Evolutionary conservation across 1,140 invertebrate species (phyloP), one percentile per base, ranked within the genome.

Genomic region (Ectropis grisescens): DNA sequence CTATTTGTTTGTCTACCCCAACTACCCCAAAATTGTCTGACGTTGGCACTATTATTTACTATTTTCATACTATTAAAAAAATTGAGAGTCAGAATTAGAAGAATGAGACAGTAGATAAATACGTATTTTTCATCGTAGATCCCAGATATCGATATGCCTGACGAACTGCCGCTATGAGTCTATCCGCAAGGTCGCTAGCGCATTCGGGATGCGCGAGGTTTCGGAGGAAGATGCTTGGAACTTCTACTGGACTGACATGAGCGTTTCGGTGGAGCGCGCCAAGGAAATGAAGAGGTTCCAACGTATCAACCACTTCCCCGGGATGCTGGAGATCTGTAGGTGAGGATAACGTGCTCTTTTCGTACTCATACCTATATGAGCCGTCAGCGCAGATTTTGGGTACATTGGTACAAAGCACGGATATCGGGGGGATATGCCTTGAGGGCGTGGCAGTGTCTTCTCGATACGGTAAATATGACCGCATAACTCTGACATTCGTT

Each of bases 291-390:
- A 94, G 69, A 85, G 93, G 37, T 96, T 91, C 69, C 90, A 96
- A 81, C 92, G 93, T 70, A 90, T 95, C 11, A 95, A 96, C 62
- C 93, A 96, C 71, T 96, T 95, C 69, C 93, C 93, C n/a, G 93
- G 93, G 13, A 95, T 96, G 93, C 84, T 89, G 38, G 93, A 96
- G 74, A 94, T 96, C 44, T 95, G 93, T 79, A 85, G 90, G 47
- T 82, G 41, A 19, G 9, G 8, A 29, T 1, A 16, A 25, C 3
- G 15, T 33, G n/a, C n/a, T n/a, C n/a, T n/a, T n/a, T 24, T 9
- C 4, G 19, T 9, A 5, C 19, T 9, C 9, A 22, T 22, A 22
- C 19, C 19, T 22, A 22, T 22, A 22, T 22, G 9, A 5, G 9
- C 19, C 19, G n/a, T n/a, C n/a, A n/a, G n/a, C n/a, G n/a, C n/a